A percentile compares a stretch with the other conserved stretches of the same genome.
phyloP scores from a whole-genome alignment of 2,797 vertebrate genomes.

The Distichodus sexfasciatus region DNA sequence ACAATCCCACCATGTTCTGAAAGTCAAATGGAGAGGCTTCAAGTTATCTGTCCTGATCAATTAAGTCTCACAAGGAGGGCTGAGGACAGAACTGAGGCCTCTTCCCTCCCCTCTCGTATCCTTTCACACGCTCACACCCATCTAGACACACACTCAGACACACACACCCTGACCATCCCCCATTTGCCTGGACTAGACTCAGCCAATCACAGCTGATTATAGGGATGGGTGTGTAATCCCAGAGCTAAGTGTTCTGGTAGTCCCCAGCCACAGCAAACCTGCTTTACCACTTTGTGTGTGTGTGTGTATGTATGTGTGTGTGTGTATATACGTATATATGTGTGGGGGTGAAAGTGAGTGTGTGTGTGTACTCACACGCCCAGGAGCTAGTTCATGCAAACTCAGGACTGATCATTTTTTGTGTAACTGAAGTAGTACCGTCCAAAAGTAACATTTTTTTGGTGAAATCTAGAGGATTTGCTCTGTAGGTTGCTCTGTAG shows the following conservation, averaged over 20 bases:
- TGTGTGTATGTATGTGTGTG: neutral
- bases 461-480: constrained; percentile 9
- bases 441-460: constrained; percentile 1
- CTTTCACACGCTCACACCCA: constrained; percentile 33
- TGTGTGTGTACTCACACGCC: constrained; percentile 17
- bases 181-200: neutral
- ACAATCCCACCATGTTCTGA: too few relatives aligned
- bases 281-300: constrained; percentile 10
- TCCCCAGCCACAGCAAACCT: constrained; percentile 16
- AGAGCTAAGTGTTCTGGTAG: constrained; percentile 6
- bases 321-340: neutral
- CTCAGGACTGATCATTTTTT: constrained; percentile 20
- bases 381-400: constrained; percentile 16
- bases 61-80: constrained; percentile 54
- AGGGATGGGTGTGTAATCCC: constrained; percentile 28
- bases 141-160: neutral
- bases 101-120: neutral
- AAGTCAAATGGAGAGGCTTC: constrained; percentile 73
- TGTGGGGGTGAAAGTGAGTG: neutral
- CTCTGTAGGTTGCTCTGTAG: too few relatives aligned
- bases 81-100: neutral
- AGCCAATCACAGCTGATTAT: constrained; percentile 27
- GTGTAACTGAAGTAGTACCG: constrained; percentile 10
- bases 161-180: neutral
- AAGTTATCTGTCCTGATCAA: constrained; percentile 72